A percentile compares a stretch with the other conserved stretches of the same genome.
Conservation (phyloP, 35 echinoderm and acorn worm species). For the Holothuria glaberrima region DNA sequence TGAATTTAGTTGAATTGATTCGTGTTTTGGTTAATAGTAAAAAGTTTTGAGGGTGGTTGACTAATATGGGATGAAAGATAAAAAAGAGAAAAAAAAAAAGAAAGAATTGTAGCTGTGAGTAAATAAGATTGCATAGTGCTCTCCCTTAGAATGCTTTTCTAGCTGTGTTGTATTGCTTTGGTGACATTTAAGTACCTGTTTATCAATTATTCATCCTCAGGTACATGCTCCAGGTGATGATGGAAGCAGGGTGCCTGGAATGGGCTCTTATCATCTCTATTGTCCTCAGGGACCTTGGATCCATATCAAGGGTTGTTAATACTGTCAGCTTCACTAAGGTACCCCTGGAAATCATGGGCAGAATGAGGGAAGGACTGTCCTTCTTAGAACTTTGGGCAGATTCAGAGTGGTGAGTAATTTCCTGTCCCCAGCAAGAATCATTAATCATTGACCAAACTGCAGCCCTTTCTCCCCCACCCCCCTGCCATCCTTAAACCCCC, state of each 20-base stretch:
- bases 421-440: not conserved
- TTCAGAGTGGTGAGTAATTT: conserved; percentile 84
- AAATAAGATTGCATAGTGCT: too few relatives aligned
- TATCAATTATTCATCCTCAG: conserved; percentile 62
- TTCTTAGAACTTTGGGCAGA: conserved; percentile 92
- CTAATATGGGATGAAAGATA: too few relatives aligned
- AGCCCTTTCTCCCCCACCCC: not conserved
- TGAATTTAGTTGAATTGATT: too few relatives aligned
- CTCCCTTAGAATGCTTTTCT: too few relatives aligned
- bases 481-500: not conserved
- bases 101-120: too few relatives aligned
- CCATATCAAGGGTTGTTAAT: conserved; percentile 79
- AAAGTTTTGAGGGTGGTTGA: too few relatives aligned
- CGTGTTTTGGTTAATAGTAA: too few relatives aligned
- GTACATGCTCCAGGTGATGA: conserved; percentile 82
- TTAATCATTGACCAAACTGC: not conserved
- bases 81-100: too few relatives aligned
- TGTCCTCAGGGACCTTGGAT: conserved; percentile 71
- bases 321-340: conserved; percentile 77
- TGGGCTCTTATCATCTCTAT: conserved; percentile 87
- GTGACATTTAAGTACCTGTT: not conserved
- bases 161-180: too few relatives aligned
- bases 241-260: conserved; percentile 87
- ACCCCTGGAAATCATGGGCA: conserved; percentile 78
- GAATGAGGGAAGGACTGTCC: conserved; percentile 94